Conservation (phyloP, 2,888 invertebrate species). For the Myathropa florea region DNA sequence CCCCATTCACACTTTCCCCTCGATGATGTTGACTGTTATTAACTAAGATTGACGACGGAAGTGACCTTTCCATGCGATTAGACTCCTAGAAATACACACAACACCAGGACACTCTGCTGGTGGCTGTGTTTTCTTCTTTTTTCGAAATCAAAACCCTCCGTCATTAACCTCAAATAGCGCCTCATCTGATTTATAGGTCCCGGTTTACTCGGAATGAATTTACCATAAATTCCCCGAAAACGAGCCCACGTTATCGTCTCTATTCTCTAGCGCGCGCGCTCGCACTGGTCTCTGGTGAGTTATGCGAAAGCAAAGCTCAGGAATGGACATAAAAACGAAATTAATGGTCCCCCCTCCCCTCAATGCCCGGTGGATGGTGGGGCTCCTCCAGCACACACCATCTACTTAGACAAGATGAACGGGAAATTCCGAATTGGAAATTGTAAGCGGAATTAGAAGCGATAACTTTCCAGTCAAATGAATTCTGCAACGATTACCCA, state of each 20-base stretch:
- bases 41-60: background rate
- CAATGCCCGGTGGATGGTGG: too few relatives aligned
- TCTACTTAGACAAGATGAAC: background rate
- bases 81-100: background rate
- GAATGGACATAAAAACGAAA: background rate
- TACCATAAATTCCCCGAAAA: background rate
- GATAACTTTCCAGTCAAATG: background rate
- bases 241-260: background rate
- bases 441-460: background rate
- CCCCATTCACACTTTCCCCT: background rate
- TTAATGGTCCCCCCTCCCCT: background rate
- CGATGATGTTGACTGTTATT: background rate
- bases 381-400: background rate
- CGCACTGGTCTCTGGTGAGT: background rate
- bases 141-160: background rate
- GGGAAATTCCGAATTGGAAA: background rate
- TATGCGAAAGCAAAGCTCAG: background rate
- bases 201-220: background rate
- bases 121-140: background rate
- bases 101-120: background rate
- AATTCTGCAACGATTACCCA: background rate
- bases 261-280: background rate
- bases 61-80: background rate
- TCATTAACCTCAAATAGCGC: background rate
- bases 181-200: background rate